phyloP scores from a whole-genome alignment of 2,797 vertebrate genomes.

The Danio kyathit region DNA sequence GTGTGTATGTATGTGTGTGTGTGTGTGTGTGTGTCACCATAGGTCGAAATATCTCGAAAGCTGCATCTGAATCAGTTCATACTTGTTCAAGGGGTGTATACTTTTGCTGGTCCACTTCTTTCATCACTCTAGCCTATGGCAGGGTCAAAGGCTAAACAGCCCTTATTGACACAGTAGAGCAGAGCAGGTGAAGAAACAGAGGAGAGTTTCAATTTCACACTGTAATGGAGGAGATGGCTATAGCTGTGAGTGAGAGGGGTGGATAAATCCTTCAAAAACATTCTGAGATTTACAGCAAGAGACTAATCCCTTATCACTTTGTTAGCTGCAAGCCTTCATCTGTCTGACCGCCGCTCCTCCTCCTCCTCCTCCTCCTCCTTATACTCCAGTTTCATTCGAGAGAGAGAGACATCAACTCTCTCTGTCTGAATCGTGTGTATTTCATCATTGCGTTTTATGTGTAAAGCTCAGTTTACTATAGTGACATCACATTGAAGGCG shows the following conservation, averaged over 20 bases:
- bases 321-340: slow-evolving; percentile 30
- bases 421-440: slow-evolving; percentile 38
- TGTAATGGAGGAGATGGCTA: slow-evolving; percentile 16
- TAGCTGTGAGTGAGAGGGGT: not conserved
- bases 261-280: slow-evolving; percentile 22
- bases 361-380: too few species aligned
- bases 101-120: not conserved
- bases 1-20: not conserved
- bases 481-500: slow-evolving; percentile 12
- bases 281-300: slow-evolving; percentile 27
- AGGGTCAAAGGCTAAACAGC: slow-evolving; percentile 31
- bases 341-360: slow-evolving; percentile 13
- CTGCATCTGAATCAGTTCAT: slow-evolving; percentile 14
- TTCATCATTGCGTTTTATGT: not conserved
- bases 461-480: slow-evolving; percentile 11
- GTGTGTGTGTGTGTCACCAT: not conserved
- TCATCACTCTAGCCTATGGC: slow-evolving; percentile 29
- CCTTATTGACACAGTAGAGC: slow-evolving; percentile 34
- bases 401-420: slow-evolving; percentile 7
- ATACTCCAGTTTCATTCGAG: slow-evolving; percentile 14
- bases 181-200: slow-evolving; percentile 14
- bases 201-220: slow-evolving; percentile 40
- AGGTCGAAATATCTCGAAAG: not conserved
- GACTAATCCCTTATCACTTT: slow-evolving; percentile 9
- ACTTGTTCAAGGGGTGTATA: not conserved